Evolutionary conservation across 2,888 invertebrate genomes (phyloP).

Genomic region (Amaurobius ferox): DNA sequence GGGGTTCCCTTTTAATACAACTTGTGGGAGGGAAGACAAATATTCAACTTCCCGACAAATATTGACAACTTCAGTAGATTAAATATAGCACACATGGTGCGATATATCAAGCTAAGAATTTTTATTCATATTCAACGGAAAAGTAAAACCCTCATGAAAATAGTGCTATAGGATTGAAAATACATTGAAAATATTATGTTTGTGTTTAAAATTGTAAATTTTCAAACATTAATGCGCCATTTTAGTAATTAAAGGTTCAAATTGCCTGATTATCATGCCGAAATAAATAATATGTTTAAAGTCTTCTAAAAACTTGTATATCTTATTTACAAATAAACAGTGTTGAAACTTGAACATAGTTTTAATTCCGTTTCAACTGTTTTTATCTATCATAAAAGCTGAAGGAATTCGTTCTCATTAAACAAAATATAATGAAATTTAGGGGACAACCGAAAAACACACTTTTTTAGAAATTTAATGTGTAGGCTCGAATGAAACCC

Average conservation of each 20-base stretch:
- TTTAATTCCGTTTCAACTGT: neutral
- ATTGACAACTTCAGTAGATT: no score
- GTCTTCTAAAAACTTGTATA: neutral
- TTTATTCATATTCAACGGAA: no score
- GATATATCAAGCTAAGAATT: no score
- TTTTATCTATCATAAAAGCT: neutral
- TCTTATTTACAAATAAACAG: neutral
- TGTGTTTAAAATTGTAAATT: no score
- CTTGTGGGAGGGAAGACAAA: no score
- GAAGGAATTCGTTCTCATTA: neutral
- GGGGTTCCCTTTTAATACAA: no score
- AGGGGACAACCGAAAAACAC: neutral
- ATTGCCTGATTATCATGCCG: neutral
- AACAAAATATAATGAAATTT: neutral
- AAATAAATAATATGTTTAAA: neutral
- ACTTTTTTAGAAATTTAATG: neutral
- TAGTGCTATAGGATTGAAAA: no score
- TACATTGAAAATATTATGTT: no score
- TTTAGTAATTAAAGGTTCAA: neutral
- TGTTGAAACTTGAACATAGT: neutral
- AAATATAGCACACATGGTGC: no score
- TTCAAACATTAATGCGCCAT: no score
- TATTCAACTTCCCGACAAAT: no score
- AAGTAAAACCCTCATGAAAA: no score
- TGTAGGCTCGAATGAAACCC: neutral